phyloP scores from a whole-genome alignment of 2,888 invertebrate genomes.

The Omphaloscelis lunosa region DNA sequence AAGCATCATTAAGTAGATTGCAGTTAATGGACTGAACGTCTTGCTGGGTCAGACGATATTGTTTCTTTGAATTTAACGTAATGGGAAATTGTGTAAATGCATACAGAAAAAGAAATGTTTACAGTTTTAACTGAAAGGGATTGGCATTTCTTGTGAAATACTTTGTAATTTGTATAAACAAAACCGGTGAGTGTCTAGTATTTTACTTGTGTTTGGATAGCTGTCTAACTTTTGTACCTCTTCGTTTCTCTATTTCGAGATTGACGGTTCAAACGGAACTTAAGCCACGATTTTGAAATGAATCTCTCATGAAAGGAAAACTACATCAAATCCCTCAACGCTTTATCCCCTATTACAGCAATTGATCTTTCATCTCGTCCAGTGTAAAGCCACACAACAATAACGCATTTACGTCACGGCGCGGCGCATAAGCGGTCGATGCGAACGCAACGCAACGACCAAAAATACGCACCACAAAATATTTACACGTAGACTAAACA shows the following conservation, averaged over 20 bases:
- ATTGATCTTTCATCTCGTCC: conserved; percentile 13
- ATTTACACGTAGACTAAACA: conserved; percentile 71
- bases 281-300: background rate
- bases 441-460: conserved; percentile 55
- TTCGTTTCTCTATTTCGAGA: background rate
- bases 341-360: background rate
- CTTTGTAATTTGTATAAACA: conserved; percentile 19
- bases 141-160: conserved; percentile 17
- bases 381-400: conserved; percentile 34
- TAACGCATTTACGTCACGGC: conserved; percentile 45
- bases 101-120: conserved; percentile 5
- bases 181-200: background rate
- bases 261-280: background rate
- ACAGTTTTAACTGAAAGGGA: conserved; percentile 14
- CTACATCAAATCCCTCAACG: background rate
- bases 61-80: conserved; percentile 36
- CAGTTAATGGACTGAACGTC: conserved; percentile 50
- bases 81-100: conserved; percentile 37
- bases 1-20: conserved; percentile 58
- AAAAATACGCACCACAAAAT: conserved; percentile 59
- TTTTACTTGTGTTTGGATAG: conserved; percentile 13
- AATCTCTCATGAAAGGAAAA: background rate
- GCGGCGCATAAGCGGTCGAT: conserved; percentile 47
- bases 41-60: conserved; percentile 44
- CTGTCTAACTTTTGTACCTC: background rate